Base-by-base conservation (phyloP, 53 echinoderm and acorn worm genomes). In the Arbacia lixula region DNA sequence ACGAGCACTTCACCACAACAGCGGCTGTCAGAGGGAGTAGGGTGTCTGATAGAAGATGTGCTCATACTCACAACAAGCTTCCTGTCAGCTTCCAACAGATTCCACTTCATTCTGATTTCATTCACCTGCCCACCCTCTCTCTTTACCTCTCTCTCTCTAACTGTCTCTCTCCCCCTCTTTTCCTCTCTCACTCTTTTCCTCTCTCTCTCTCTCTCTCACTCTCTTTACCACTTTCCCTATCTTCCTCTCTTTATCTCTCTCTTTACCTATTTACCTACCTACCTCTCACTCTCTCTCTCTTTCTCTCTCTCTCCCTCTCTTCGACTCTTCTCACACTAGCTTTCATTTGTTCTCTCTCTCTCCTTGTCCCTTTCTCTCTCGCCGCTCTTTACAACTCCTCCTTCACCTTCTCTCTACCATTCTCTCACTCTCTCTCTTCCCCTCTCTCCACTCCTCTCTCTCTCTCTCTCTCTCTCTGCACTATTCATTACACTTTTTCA, bases 211-310 rank as follows among this genome's bases (percentile, higher is more conserved):
- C 3, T 67, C 68, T 17, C 36, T 38, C 21, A 12, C 16, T 12
- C 0, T 35, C n/a, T 66, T 66, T 33, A n/a, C 33, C 3, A 34
- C 34, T 19, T 29, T 24, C 33, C 66, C 5, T 65, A 11, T 65
- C 32, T 31, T 34, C 34, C 12, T 65, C 31, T 65, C 5, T 65
- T 12, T 65, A 14, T 36, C 20, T 34, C 5, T 19, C n/a, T n/a
- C n/a, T 17, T n/a, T 16, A n/a, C 16, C 36, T 65, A n/a, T n/a
- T n/a, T n/a, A n/a, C n/a, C n/a, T n/a, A n/a, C n/a, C n/a, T n/a
- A n/a, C n/a, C n/a, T n/a, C n/a, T n/a, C n/a, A n/a, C n/a, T 65
- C 35, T 65, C 32, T 31, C 66, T 65, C 12, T 65, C 31, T 65
- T 5, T 65, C 32, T 65, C 8, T 36, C 20, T 34, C 5, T 19